phyloP scores from a whole-genome alignment of 2,113 vertebrate genomes.

The Haliaeetus leucogaster region DNA sequence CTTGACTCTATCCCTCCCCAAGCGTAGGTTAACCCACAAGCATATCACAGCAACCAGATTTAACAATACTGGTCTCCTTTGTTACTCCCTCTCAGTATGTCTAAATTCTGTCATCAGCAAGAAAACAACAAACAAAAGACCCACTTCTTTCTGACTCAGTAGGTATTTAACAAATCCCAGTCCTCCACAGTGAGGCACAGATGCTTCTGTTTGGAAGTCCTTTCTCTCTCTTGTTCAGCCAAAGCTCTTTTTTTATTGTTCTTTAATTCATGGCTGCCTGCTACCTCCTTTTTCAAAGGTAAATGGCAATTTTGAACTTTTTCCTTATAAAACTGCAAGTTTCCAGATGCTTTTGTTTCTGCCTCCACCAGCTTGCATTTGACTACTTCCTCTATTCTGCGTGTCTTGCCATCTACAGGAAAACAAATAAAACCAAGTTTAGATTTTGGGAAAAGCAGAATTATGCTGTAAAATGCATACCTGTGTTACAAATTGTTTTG shows the following conservation, averaged over 20 bases:
- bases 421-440: neutral
- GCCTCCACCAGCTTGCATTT: conserved; percentile 32
- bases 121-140: conserved; percentile 41
- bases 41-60: conserved; percentile 49
- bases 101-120: conserved; percentile 44
- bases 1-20: neutral
- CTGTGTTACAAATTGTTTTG: neutral
- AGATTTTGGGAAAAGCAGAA: neutral
- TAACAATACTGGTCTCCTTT: conserved; percentile 21
- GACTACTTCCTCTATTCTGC: conserved; percentile 55
- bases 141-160: conserved; percentile 72
- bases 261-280: conserved; percentile 32
- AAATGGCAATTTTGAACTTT: conserved; percentile 55
- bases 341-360: conserved; percentile 52
- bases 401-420: conserved; percentile 82
- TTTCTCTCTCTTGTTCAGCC: conserved; percentile 53
- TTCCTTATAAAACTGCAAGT: conserved; percentile 85
- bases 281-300: conserved; percentile 8
- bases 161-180: conserved; percentile 87
- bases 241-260: conserved; percentile 76
- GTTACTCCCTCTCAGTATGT: neutral
- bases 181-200: conserved; percentile 81
- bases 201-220: conserved; percentile 74
- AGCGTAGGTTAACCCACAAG: conserved; percentile 45
- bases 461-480: neutral